phyloP scores from a whole-genome alignment of 1,140 invertebrate species.

The Bombus waltoni region DNA sequence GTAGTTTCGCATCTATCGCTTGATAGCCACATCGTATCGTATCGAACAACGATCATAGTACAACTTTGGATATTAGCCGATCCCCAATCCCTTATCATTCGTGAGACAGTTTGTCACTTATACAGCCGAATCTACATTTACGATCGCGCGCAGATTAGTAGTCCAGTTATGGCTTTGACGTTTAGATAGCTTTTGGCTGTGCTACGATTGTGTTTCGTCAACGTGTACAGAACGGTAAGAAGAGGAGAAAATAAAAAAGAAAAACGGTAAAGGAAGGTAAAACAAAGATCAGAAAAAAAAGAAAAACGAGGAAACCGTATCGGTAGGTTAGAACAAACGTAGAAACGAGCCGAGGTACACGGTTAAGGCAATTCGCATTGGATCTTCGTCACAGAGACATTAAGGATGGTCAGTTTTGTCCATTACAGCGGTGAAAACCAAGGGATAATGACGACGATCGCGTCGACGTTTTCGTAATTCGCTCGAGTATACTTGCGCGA shows the following conservation, averaged over 20 bases:
- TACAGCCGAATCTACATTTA: constrained; percentile 39
- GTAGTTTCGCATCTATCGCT: constrained; percentile 31
- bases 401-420: too few relatives aligned
- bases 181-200: constrained; percentile 27
- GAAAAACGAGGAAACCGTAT: too few relatives aligned
- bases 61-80: constrained; percentile 44
- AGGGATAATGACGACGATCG: constrained; percentile 2
- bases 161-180: constrained; percentile 52
- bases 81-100: constrained; percentile 43
- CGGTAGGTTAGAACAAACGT: too few relatives aligned
- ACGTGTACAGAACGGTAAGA: not conserved
- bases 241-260: not conserved
- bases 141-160: constrained; percentile 29
- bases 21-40: constrained; percentile 23
- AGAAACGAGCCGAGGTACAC: too few relatives aligned
- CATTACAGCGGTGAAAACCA: not conserved
- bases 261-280: too few relatives aligned
- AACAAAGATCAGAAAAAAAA: too few relatives aligned
- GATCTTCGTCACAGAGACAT: too few relatives aligned
- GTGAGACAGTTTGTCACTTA: constrained; percentile 54
- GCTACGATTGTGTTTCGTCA: not conserved
- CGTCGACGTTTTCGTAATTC: constrained; percentile 1
- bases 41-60: constrained; percentile 4
- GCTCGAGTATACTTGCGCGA: not conserved
- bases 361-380: too few relatives aligned